Base-by-base conservation (phyloP, 2,113 vertebrate species). In the Scytalopus superciliaris region DNA sequence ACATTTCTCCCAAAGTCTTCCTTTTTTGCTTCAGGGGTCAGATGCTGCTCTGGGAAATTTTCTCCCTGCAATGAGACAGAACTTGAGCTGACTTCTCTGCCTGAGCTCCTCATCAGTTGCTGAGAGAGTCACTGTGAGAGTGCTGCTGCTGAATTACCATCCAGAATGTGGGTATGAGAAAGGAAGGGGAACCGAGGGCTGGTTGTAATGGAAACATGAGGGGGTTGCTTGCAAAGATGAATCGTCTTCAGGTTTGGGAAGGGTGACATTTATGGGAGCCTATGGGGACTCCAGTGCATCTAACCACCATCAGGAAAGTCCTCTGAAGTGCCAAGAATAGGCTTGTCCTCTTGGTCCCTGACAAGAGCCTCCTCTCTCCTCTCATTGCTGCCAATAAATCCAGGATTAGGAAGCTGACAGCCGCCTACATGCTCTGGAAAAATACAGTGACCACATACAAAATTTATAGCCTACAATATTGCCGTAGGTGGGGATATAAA, bases 391-490 rank as follows among this genome's bases (percentile, higher is more conserved):
- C 83, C 94, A 95, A 28, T 84, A 95, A 92, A 95, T 89, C 86
- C 56, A 63, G 76, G 68, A 88, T 90, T 84, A 78, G 83, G 90
- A 95, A 94, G 47, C 73, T 95, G 91, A 90, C 86, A 75, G 64
- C 86, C 5, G 8, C 94, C 92, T 87, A 92, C 95, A 31, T 3
- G 5, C 24, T 94, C 88, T 89, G 92, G 68, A 93, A 92, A 40
- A 93, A 25, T 47, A 56, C 83, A 81, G 86, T 95, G 94, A 89
- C 94, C 93, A 96, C 76, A 75, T 64, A 44, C 68, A 92, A 89
- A 93, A 95, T 94, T 93, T 92, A 84, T 86, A 90, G 79, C 64
- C 68, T 59, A 18, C 86, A 78, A 35, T 63, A 67, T 35, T 86
- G 76, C 64, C 0, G 80, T 93, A 89, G 94, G 91, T 92, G 94